Base-by-base conservation (phyloP, 2,797 vertebrate species). In the Dallia pectoralis region DNA sequence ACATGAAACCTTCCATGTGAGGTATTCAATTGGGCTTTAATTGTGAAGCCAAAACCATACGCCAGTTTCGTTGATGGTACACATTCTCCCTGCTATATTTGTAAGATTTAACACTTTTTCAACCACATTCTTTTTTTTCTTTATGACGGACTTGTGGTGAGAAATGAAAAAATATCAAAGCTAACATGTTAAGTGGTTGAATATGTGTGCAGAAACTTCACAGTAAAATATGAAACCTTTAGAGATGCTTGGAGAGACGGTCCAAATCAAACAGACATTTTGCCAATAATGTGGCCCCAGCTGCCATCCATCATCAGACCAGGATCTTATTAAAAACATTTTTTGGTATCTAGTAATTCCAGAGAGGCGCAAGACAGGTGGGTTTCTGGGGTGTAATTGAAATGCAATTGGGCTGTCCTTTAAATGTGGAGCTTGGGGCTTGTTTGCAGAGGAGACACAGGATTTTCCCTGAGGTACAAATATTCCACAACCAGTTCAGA, bases 191-290 rank as follows among this genome's bases (percentile, higher is more conserved):
- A 56, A 77, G 78, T 77, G 73, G 82, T 76, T 74, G 82, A 81
- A 77, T 68, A 72, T 84, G 48, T 76, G 72, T 71, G n/a, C n/a
- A 22, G 19, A 74, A 81, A 76, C 82, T 70, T 0, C 69, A 75
- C 73, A 72, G 76, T 69, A 79, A 79, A 84, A 86, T 82, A 68
- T 49, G 32, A 79, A 80, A 84, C 71, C 82, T 88, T 85, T 81
- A 85, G 81, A 82, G 89, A 85, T 81, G 85, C 80, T 85, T 80
- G 74, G 70, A 79, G 71, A 4, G 12, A 11, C 69, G 12, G 19
- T 89, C 90, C 91, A 91, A 91, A 69, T 78, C 79, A 90, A 90
- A 90, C 88, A 90, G 79, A 87, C 77, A 71, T 73, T 68, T 61
- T 86, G 89, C 88, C 88, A 91, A 77, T 15, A 67, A 79, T 82